Percentiles rank a stretch among this genome's conserved stretches.
Evolutionary conservation across 2,888 invertebrate species (phyloP).

Genomic region (Hololepta plana): DNA sequence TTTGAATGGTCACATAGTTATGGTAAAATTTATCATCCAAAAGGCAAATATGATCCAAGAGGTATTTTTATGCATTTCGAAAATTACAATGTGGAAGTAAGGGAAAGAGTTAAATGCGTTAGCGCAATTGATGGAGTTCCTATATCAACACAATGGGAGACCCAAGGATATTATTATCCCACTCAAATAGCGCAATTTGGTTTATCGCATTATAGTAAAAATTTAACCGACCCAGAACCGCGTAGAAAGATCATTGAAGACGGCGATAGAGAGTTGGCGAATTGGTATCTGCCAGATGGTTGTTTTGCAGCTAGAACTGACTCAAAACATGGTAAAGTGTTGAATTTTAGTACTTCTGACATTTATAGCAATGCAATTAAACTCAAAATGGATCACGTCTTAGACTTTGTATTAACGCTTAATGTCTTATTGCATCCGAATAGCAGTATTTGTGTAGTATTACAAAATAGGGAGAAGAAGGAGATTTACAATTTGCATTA

Average conservation of each 20-base stretch:
- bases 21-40: constrained; percentile 76
- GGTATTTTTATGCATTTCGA: constrained; percentile 95
- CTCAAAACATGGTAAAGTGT: constrained; percentile 30
- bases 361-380: constrained; percentile 48
- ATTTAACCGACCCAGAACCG: constrained; percentile 71
- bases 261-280: constrained; percentile 44
- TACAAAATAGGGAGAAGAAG: constrained; percentile 61
- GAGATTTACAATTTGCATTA: constrained; percentile 71
- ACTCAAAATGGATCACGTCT: constrained; percentile 40
- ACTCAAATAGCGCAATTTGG: constrained; percentile 98
- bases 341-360: constrained; percentile 58
- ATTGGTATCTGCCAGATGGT: constrained; percentile 58
- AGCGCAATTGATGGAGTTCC: constrained; percentile 89
- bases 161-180: constrained; percentile 89
- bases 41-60: constrained; percentile 71
- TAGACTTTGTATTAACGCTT: constrained; percentile 60
- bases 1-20: constrained; percentile 95
- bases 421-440: constrained; percentile 58
- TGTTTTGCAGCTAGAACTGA: background rate
- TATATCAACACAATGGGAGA: constrained; percentile 94
- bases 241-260: constrained; percentile 57
- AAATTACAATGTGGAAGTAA: constrained; percentile 92
- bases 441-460: constrained; percentile 60
- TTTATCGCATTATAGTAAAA: constrained; percentile 91
- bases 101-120: constrained; percentile 91